phyloP scores from a whole-genome alignment of 2,888 invertebrate species.

The Xiphydria camelus region DNA sequence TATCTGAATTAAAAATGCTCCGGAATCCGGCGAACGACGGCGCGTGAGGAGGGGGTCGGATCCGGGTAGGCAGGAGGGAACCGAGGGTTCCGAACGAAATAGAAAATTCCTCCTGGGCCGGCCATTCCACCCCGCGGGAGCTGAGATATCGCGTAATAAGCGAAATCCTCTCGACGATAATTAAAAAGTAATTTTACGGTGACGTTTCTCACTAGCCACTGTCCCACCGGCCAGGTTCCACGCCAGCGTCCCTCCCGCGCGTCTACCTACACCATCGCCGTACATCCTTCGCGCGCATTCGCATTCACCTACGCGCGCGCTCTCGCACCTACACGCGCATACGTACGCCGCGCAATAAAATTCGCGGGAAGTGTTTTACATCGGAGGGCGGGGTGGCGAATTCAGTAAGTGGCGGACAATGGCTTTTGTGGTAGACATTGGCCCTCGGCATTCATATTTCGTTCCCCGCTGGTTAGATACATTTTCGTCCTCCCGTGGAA shows the following conservation, averaged over 20 bases:
- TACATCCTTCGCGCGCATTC: no score
- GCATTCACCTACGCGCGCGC: no score
- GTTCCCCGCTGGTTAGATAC: slow-evolving; percentile 37
- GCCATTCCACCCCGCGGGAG: slow-evolving; percentile 6
- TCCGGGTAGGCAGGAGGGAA: slow-evolving; percentile 23
- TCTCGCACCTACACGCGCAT: not conserved
- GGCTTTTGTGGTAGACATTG: slow-evolving; percentile 52
- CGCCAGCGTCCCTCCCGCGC: no score
- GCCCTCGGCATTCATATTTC: slow-evolving; percentile 41
- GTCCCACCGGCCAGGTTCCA: no score
- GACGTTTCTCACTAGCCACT: slow-evolving; percentile 39
- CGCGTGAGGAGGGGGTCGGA: no score
- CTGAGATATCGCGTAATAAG: slow-evolving; percentile 45
- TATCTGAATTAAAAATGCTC: slow-evolving; percentile 49
- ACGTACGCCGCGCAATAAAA: slow-evolving; percentile 41
- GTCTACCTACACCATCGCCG: no score
- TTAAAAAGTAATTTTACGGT: slow-evolving; percentile 48
- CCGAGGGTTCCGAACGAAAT: slow-evolving; percentile 39
- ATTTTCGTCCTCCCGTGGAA: no score
- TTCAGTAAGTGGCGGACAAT: slow-evolving; percentile 55
- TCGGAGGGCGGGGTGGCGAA: slow-evolving; percentile 43
- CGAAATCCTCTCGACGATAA: slow-evolving; percentile 45
- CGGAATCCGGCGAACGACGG: slow-evolving; percentile 20
- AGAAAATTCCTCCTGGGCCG: slow-evolving; percentile 41
- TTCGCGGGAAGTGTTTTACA: slow-evolving; percentile 54